phyloP scores from a whole-genome alignment of 2,888 invertebrate genomes.

The Drosophila vallismaia region DNA sequence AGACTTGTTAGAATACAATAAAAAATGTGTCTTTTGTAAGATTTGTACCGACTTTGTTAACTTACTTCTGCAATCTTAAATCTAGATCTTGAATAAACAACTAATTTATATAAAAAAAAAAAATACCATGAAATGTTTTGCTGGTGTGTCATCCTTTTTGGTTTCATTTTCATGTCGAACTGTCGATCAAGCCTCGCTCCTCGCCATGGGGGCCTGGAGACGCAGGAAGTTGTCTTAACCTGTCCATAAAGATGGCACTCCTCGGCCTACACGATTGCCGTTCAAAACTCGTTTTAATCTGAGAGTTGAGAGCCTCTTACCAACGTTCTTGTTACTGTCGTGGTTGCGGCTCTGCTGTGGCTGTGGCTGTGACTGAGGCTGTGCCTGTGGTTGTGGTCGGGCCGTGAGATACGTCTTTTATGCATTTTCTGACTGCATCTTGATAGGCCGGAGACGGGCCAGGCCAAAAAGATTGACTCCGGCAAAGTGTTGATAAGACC shows the following conservation, averaged over 20 bases:
- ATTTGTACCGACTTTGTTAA: slow-evolving; percentile 3
- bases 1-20: no score
- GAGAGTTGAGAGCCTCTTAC: slow-evolving; percentile 12
- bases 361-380: slow-evolving; percentile 20
- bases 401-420: slow-evolving; percentile 44
- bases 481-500: slow-evolving; percentile 66
- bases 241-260: slow-evolving; percentile 52
- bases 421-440: slow-evolving; percentile 53
- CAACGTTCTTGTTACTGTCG: slow-evolving; percentile 30
- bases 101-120: slow-evolving; percentile 35
- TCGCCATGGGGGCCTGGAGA: slow-evolving; percentile 16
- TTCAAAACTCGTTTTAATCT: slow-evolving; percentile 51
- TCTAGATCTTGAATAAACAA: slow-evolving; percentile 14
- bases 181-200: slow-evolving; percentile 33
- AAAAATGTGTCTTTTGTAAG: no score
- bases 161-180: slow-evolving; percentile 40
- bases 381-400: slow-evolving; percentile 22
- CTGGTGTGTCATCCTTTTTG: slow-evolving; percentile 41
- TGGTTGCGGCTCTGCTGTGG: slow-evolving; percentile 4
- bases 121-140: slow-evolving; percentile 32
- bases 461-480: slow-evolving; percentile 45
- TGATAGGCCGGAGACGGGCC: slow-evolving; percentile 56
- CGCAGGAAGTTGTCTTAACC: slow-evolving; percentile 50
- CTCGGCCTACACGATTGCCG: slow-evolving; percentile 51
- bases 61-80: background rate